Base-by-base conservation (phyloP, 1,140 invertebrate species). In the Brachionus koreanus region DNA sequence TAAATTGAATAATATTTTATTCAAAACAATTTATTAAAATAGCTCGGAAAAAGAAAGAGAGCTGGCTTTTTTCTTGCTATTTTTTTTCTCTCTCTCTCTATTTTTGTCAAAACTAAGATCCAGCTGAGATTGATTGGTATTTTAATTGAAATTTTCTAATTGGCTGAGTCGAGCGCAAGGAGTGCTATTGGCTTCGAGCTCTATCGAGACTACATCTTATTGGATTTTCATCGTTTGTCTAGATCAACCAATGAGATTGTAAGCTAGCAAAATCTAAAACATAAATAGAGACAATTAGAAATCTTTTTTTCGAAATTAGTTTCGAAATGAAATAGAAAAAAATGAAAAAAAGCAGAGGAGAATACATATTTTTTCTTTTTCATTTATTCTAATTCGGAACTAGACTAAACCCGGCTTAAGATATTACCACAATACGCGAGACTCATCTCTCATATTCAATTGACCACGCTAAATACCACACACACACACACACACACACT, bases 211-310 rank as follows among this genome's bases (percentile, higher is more conserved):
- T 57, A 57, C 5, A 7, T 57, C 49, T 57, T 16, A 57, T 57
- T 57, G 49, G 49, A 3, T 57, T 6, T 7, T 1, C 16, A 9
- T 23, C 13, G 35, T 16, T 23, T 42, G 12, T 74, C 13, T 25
- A 13, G 10, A 29, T 25, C 43, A 74, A 46, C 69, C 69, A 74
- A 74, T 74, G 9, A 46, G 13, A 74, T 46, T 46, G 16, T 46
- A 10, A 13, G 23, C 9, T 46, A 13, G 23, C 4, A 74, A 74
- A 74, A 74, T 74, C 69, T 74, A 2, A 74, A 74, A 74, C 69
- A 74, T 74, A 74, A 74, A 74, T 74, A 74, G 69, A 74, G 69
- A 74, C 69, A 74, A 69, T 39, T 69, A 69, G 65, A 69, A 69
- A 69, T 69, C 37, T 69, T 42, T 69, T 69, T 37, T 69, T 69